Percentiles rank a stretch among this genome's conserved stretches.
These are phyloP conservation scores for Catharus minimus DNA, from an alignment of 2,113 vertebrate genomes.

Conservation along the genomic window DNA sequence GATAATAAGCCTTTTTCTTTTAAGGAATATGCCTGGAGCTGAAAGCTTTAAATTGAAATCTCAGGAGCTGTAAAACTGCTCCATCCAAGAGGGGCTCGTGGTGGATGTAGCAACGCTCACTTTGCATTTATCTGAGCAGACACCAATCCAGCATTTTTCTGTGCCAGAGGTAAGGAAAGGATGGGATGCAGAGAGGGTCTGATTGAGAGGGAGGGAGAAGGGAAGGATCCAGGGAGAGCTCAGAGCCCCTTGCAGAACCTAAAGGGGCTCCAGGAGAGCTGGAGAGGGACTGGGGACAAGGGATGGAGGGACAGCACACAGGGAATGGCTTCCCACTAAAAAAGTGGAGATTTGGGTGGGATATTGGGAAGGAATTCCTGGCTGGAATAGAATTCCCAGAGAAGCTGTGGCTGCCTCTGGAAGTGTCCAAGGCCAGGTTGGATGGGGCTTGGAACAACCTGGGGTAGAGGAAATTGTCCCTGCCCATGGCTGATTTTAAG, in stretches of 20 bases:
- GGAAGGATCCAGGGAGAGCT: accelerated
- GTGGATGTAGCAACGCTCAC: neutral
- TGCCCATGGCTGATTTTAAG: neutral
- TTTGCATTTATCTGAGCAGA: neutral
- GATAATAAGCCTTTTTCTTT: slow-evolving; percentile 11
- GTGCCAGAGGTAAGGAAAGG: neutral
- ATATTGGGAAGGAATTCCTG: accelerated
- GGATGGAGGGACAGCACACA: neutral
- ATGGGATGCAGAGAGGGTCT: neutral
- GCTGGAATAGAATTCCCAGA: accelerated
- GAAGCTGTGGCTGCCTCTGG: neutral
- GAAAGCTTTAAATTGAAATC: neutral
- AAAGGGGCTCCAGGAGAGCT: neutral
- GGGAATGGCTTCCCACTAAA: neutral
- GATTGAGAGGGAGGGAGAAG: neutral
- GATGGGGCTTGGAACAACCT: accelerated
- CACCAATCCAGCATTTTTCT: neutral
- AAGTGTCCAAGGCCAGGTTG: neutral
- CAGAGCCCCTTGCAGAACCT: neutral
- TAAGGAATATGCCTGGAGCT: neutral
- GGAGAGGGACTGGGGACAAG: neutral
- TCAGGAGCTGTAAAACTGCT: neutral
- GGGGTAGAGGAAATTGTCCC: accelerated
- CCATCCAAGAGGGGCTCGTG: neutral
- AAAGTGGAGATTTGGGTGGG: neutral